A percentile compares a stretch with the other conserved stretches of the same genome.
These are phyloP conservation scores for Oceanites oceanicus DNA, from an alignment of 2,113 vertebrate species.

Conservation along the genomic window DNA sequence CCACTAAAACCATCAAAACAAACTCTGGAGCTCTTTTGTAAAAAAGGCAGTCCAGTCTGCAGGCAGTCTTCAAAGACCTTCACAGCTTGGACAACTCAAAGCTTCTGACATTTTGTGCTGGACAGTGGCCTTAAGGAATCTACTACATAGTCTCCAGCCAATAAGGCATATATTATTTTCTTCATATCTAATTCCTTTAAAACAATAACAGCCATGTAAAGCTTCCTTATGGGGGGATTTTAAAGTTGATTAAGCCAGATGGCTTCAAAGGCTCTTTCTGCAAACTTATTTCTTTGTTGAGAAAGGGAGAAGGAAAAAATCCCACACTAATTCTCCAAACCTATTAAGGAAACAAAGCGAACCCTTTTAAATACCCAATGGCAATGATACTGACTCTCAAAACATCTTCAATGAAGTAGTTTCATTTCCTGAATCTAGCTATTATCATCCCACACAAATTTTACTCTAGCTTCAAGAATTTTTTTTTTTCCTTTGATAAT, in stretches of 20 bases:
- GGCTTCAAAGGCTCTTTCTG: background rate
- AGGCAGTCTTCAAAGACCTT: background rate
- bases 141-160: background rate
- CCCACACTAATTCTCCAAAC: background rate
- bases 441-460: background rate
- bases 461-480: background rate
- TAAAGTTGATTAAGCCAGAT: background rate
- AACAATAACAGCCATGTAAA: background rate
- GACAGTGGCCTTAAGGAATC: background rate
- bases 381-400: background rate
- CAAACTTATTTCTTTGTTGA: background rate
- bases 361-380: background rate
- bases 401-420: background rate
- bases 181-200: background rate
- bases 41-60: background rate
- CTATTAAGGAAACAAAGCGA: background rate
- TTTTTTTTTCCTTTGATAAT: background rate
- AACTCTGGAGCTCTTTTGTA: background rate
- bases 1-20: background rate
- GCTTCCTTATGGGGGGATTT: background rate
- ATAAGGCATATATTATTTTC: background rate
- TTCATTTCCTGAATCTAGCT: background rate
- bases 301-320: background rate
- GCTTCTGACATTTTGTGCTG: background rate
- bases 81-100: background rate